Base-by-base conservation (phyloP, 2,888 invertebrate genomes). In the Drosophila subsilvestris region DNA sequence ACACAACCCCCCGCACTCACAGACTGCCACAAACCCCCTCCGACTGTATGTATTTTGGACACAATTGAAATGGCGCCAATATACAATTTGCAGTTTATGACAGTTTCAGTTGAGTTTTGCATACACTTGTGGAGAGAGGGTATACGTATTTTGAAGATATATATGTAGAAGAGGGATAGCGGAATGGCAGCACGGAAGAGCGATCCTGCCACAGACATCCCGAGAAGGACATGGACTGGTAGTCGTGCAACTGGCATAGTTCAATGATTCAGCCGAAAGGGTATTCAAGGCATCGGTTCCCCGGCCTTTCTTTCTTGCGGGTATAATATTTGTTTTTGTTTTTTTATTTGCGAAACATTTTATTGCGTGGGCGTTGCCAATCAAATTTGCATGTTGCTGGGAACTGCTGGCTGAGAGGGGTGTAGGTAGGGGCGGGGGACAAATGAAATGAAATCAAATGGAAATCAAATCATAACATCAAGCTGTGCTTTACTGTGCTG, bases 21-120 rank as follows among this genome's bases (percentile, higher is more conserved):
- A 22, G 22, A 22, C 22, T 4, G 5, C 22, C 27, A 27, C 27
- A 27, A 27, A 1, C 7, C n/a, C 37, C n/a, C n/a, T 8, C 2
- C n/a, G 37, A 37, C 37, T 6, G 37, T 2, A 7, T 14, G n/a
- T n/a, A 5, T 37, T 71, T 65, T 61, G 53, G 57, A 65, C 49
- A 49, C 71, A 83, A 75, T 79, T 74, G 71, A 70, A 79, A 62
- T 74, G 87, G 87, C 86, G 87, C 85, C 85, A 80, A 75, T 85
- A 73, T 73, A 75, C 60, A 71, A 72, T 69, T 51, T 65, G 60
- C 63, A 63, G 60, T 68, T 84, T 84, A 86, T 83, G 86, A 81
- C 86, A 78, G 68, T 75, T 75, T 62, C 45, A 22, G 51, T 5
- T n/a, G 12, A 3, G 14, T 42, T 43, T 37, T n/a, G 0, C 0